A percentile compares a stretch with the other conserved stretches of the same genome.
Evolutionary conservation across 2,113 vertebrate species (phyloP).

Genomic region (Hemiscyllium ocellatum): DNA sequence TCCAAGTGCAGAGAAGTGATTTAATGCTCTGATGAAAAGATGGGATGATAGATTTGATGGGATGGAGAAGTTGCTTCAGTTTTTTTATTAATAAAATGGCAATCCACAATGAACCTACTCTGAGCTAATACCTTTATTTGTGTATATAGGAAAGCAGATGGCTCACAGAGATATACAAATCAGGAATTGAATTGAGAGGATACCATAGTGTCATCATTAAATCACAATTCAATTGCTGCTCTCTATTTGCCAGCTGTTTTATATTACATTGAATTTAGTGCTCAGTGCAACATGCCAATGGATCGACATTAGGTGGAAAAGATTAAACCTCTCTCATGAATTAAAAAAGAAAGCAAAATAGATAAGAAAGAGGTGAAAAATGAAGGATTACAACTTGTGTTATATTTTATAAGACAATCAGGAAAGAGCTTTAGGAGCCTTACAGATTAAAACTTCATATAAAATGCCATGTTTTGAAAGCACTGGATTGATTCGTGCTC

Average conservation of each 20-base stretch:
- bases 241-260: neutral
- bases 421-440: neutral
- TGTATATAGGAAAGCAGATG: neutral
- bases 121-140: neutral
- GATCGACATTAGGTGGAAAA: neutral
- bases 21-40: neutral
- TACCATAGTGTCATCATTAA: neutral
- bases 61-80: neutral
- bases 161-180: neutral
- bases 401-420: neutral
- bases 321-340: neutral
- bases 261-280: neutral
- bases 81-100: neutral
- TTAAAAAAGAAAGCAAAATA: neutral
- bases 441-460: neutral
- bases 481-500: neutral
- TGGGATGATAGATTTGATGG: neutral
- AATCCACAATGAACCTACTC: neutral
- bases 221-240: neutral
- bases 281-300: neutral
- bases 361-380: neutral
- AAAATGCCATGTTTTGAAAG: neutral
- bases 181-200: neutral
- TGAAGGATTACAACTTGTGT: neutral
- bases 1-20: neutral